phyloP scores from a whole-genome alignment of 2,113 vertebrate species.

The Misgurnus anguillicaudatus region DNA sequence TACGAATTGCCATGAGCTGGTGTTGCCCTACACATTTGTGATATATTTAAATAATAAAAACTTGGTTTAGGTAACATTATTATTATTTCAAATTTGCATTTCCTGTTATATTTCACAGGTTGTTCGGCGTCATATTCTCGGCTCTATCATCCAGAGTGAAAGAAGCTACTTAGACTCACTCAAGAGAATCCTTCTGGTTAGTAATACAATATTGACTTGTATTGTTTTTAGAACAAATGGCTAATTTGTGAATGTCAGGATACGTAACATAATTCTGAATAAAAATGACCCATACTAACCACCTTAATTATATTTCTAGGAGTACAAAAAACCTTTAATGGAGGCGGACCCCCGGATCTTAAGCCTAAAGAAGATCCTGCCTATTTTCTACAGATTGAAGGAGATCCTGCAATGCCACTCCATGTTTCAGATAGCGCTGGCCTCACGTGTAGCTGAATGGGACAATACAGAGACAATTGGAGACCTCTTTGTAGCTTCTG shows the following conservation, averaged over 20 bases:
- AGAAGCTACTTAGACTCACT: constrained; percentile 83
- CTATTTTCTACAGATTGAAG: constrained; percentile 78
- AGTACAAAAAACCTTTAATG: constrained; percentile 83
- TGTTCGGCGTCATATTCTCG: constrained; percentile 81
- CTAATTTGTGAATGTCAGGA: neutral
- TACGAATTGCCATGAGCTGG: no score
- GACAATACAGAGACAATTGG: constrained; percentile 82
- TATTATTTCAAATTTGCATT: neutral
- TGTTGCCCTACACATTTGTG: no score
- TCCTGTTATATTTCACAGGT: constrained; percentile 64
- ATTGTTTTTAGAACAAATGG: no score
- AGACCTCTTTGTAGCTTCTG: constrained; percentile 87
- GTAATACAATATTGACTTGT: constrained; percentile 6
- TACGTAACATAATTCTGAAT: neutral
- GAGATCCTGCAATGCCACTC: constrained; percentile 88
- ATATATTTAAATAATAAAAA: no score
- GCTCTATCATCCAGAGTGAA: constrained; percentile 85
- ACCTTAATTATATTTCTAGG: constrained; percentile 63
- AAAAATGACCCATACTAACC: neutral
- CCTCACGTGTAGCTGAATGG: constrained; percentile 84
- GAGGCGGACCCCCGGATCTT: constrained; percentile 83
- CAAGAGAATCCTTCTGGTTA: constrained; percentile 81
- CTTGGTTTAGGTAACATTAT: neutral
- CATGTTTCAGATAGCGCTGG: constrained; percentile 87
- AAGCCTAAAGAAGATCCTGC: constrained; percentile 78